Conservation (phyloP, 2,113 vertebrate species). For the Peromyscus leucopus region DNA sequence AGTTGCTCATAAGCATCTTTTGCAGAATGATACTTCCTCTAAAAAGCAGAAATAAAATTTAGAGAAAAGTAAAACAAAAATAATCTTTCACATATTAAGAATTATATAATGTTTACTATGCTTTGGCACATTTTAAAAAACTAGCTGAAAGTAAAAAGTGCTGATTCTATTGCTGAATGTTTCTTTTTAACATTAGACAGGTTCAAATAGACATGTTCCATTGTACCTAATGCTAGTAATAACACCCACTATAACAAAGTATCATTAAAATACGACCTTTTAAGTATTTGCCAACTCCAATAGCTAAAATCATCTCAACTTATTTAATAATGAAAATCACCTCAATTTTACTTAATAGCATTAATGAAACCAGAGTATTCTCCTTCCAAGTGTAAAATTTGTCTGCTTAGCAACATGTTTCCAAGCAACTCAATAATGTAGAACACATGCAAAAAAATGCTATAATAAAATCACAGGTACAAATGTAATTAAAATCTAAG, state of each 20-base stretch:
- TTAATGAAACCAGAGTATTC: conserved; percentile 11
- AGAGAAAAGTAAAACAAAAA: conserved; percentile 80
- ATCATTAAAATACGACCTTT: conserved; percentile 62
- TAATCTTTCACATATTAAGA: conserved; percentile 41
- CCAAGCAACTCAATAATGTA: conserved; percentile 56
- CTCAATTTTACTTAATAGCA: conserved; percentile 58
- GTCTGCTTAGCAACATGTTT: conserved; percentile 30
- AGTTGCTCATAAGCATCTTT: conserved; percentile 99
- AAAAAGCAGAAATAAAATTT: conserved; percentile 80
- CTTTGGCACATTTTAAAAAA: conserved; percentile 19
- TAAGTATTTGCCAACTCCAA: conserved; percentile 39
- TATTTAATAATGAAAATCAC: conserved; percentile 20
- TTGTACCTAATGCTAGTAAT: conserved; percentile 35
- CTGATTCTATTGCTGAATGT: conserved; percentile 6
- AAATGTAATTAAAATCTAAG: conserved; percentile 56
- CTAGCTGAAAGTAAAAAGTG: conserved; percentile 34
- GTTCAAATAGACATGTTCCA: conserved; percentile 31
- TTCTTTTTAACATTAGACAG: conserved; percentile 18
- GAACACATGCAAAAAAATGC: background rate
- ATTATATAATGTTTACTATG: conserved; percentile 39
- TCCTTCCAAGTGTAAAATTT: conserved; percentile 28
- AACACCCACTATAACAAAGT: background rate
- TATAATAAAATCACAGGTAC: conserved; percentile 16
- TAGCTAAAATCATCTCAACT: conserved; percentile 47
- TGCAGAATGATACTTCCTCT: conserved; percentile 98